Conservation (phyloP, 2,888 invertebrate genomes). For the Gibbula magus region DNA sequence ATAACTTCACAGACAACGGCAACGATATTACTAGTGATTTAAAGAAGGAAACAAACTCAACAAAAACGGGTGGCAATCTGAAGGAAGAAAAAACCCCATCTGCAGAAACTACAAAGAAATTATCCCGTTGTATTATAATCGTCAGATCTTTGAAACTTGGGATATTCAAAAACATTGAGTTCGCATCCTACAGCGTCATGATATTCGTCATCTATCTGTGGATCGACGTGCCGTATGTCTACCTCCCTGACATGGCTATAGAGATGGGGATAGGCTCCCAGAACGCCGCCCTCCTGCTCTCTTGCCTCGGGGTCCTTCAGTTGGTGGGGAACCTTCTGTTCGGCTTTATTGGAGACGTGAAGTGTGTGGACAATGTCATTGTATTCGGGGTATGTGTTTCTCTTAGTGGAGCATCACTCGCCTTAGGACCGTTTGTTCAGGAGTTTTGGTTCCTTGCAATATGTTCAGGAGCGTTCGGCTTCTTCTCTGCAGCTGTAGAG, state of each 20-base stretch:
- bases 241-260: conserved; percentile 86
- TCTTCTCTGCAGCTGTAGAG: conserved; percentile 93
- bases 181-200: not conserved
- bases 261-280: conserved; percentile 77
- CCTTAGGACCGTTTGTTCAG: conserved; percentile 54
- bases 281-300: conserved; percentile 82
- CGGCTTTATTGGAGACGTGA: not conserved
- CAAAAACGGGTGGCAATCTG: too few species aligned
- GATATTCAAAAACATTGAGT: not conserved
- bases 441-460: conserved; percentile 48
- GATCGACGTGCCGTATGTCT: conserved; percentile 94
- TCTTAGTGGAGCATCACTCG: conserved; percentile 34
- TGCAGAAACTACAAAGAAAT: too few species aligned
- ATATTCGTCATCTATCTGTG: conserved; percentile 88
- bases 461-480: conserved; percentile 81
- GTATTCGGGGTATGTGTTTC: not conserved
- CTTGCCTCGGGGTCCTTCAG: conserved; percentile 85
- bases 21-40: too few species aligned
- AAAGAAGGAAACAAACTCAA: too few species aligned
- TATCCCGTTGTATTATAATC: too few species aligned
- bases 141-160: not conserved
- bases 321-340: conserved; percentile 81
- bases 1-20: too few species aligned
- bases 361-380: not conserved
- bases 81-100: too few species aligned